phyloP scores from a whole-genome alignment of 2,888 invertebrate genomes.

The Dynastes hyllus region DNA sequence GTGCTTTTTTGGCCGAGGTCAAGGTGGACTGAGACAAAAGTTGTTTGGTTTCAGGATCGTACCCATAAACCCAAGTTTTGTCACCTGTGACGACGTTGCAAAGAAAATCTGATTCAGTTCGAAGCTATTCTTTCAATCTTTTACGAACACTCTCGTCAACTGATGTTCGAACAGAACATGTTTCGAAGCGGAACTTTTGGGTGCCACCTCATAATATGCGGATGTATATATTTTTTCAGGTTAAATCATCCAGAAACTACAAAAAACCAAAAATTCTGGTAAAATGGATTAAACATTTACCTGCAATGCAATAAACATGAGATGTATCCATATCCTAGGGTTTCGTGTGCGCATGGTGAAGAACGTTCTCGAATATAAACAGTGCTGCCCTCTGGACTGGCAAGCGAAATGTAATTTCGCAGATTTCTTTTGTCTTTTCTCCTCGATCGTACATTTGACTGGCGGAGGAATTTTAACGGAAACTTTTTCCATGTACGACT shows the following conservation, averaged over 20 bases:
- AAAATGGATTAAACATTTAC: conserved; percentile 56
- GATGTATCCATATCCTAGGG: conserved; percentile 94
- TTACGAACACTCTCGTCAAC: too few relatives aligned
- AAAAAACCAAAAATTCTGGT: conserved; percentile 18
- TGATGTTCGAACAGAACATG: too few relatives aligned
- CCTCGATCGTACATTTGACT: conserved; percentile 94
- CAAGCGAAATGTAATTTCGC: conserved; percentile 93
- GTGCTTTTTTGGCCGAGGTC: too few relatives aligned
- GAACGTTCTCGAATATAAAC: conserved; percentile 87
- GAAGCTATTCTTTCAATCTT: too few relatives aligned
- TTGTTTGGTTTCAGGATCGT: too few relatives aligned
- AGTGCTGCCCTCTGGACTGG: conserved; percentile 87
- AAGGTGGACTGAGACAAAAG: too few relatives aligned
- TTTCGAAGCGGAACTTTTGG: too few relatives aligned
- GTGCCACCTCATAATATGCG: too few relatives aligned
- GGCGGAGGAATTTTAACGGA: conserved; percentile 90
- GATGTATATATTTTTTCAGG: too few relatives aligned
- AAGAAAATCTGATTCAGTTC: too few relatives aligned
- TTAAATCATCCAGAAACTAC: conserved; percentile 57
- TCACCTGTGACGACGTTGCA: too few relatives aligned
- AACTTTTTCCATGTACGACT: conserved; percentile 91
- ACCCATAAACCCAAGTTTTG: too few relatives aligned
- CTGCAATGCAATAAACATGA: conserved; percentile 95
- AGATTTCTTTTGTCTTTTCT: conserved; percentile 88
- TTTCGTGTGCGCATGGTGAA: conserved; percentile 87